Percentiles rank a stretch among this genome's conserved stretches.
Evolutionary conservation across 2,113 vertebrate species (phyloP).

Genomic region (Dermatemys mawii): DNA sequence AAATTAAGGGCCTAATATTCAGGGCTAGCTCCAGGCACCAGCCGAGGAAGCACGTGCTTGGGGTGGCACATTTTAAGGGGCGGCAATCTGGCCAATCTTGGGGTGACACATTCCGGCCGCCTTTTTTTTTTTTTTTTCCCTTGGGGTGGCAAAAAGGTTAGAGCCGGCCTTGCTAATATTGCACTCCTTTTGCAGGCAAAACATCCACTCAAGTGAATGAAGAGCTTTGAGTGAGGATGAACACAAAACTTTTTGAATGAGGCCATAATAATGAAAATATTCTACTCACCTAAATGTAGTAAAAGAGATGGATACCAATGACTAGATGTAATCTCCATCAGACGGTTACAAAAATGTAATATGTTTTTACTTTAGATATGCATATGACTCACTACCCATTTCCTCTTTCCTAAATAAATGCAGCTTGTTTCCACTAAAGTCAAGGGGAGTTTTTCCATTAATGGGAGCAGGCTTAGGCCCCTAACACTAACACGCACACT

Average conservation of each 20-base stretch:
- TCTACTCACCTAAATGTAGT: background rate
- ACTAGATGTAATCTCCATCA: background rate
- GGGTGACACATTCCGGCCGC: too few relatives aligned
- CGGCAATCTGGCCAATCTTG: too few relatives aligned
- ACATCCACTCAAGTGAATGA: background rate
- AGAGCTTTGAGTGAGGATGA: constrained; percentile 5
- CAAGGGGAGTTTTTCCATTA: background rate
- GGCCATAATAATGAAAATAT: background rate
- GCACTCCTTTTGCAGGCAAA: background rate
- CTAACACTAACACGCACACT: background rate
- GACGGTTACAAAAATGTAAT: background rate
- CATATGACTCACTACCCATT: rapidly evolving
- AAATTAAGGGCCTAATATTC: background rate
- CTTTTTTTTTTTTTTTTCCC: too few relatives aligned
- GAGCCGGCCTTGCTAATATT: background rate
- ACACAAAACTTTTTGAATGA: rapidly evolving
- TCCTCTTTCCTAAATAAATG: background rate
- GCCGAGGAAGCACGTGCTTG: too few relatives aligned
- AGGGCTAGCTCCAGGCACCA: too few relatives aligned
- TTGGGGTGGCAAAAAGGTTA: too few relatives aligned
- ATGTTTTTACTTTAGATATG: background rate
- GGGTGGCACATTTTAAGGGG: too few relatives aligned
- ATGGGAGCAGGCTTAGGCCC: background rate
- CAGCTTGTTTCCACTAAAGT: background rate
- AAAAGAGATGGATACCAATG: background rate